Evolutionary conservation across 2,888 invertebrate species (phyloP).

Genomic region (Xiphydria camelus): DNA sequence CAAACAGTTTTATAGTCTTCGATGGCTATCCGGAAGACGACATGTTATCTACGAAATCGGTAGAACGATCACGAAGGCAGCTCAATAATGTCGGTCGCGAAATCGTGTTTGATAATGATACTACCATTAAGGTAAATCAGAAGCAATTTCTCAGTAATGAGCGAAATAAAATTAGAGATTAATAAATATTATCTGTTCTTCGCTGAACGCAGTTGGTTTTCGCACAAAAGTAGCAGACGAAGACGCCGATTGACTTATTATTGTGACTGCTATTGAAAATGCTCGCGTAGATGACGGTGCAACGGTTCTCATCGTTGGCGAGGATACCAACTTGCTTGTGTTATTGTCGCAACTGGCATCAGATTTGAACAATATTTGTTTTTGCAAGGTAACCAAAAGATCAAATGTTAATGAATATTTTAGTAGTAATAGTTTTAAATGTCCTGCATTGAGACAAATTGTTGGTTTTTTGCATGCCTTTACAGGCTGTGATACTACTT

Average conservation of each 20-base stretch:
- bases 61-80: slow-evolving; percentile 13
- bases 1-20: slow-evolving; percentile 15
- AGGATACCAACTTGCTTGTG: slow-evolving; percentile 36
- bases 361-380: slow-evolving; percentile 23
- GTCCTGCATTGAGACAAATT: slow-evolving; percentile 10
- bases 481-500: slow-evolving; percentile 24
- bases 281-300: slow-evolving; percentile 24
- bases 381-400: slow-evolving; percentile 11
- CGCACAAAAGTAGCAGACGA: slow-evolving; percentile 31
- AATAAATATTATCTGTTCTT: slow-evolving; percentile 23
- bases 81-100: slow-evolving; percentile 13
- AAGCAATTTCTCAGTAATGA: slow-evolving; percentile 33
- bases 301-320: slow-evolving; percentile 32
- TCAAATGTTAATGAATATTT: slow-evolving; percentile 10
- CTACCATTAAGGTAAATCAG: slow-evolving; percentile 18
- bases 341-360: slow-evolving; percentile 31
- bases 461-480: slow-evolving; percentile 23
- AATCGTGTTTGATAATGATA: slow-evolving; percentile 15
- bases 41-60: slow-evolving; percentile 13
- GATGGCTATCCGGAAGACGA: slow-evolving; percentile 19
- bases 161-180: slow-evolving; percentile 34
- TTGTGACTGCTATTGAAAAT: slow-evolving; percentile 29
- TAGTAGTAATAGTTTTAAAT: slow-evolving; percentile 24
- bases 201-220: slow-evolving; percentile 27
- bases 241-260: slow-evolving; percentile 32